phyloP scores from a whole-genome alignment of 2,113 vertebrate genomes.

The Zeus faber region DNA sequence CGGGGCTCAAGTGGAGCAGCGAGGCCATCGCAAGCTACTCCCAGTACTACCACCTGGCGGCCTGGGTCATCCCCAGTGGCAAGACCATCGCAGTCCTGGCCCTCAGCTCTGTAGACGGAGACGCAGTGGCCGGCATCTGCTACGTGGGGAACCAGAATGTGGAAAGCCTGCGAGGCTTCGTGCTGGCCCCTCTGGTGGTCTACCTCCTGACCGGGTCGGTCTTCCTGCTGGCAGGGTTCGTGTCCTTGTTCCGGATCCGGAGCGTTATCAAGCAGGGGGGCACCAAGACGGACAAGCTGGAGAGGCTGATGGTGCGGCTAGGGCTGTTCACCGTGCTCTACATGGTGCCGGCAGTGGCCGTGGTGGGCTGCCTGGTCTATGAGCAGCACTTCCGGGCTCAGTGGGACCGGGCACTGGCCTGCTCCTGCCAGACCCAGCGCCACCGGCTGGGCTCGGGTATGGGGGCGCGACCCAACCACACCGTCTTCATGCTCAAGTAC shows the following conservation, averaged over 20 bases:
- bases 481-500: constrained; percentile 90
- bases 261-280: constrained; percentile 84
- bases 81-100: constrained; percentile 85
- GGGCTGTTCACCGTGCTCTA: constrained; percentile 88
- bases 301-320: constrained; percentile 89
- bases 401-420: constrained; percentile 82
- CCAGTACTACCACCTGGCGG: constrained; percentile 35
- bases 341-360: constrained; percentile 83
- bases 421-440: constrained; percentile 75
- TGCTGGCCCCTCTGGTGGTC: constrained; percentile 83
- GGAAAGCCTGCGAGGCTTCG: constrained; percentile 84
- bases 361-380: constrained; percentile 86
- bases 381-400: constrained; percentile 85
- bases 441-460: constrained; percentile 13
- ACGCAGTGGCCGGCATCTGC: constrained; percentile 86
- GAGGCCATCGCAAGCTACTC: constrained; percentile 88
- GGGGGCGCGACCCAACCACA: constrained; percentile 71
- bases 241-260: constrained; percentile 86
- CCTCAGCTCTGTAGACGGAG: constrained; percentile 84
- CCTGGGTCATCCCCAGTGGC: constrained; percentile 42
- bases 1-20: constrained; percentile 89
- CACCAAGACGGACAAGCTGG: constrained; percentile 87
- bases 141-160: constrained; percentile 88
- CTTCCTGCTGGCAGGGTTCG: constrained; percentile 84
- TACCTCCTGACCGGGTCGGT: constrained; percentile 85